Conservation (phyloP, 2,113 vertebrate species). For the Rhea pennata region DNA sequence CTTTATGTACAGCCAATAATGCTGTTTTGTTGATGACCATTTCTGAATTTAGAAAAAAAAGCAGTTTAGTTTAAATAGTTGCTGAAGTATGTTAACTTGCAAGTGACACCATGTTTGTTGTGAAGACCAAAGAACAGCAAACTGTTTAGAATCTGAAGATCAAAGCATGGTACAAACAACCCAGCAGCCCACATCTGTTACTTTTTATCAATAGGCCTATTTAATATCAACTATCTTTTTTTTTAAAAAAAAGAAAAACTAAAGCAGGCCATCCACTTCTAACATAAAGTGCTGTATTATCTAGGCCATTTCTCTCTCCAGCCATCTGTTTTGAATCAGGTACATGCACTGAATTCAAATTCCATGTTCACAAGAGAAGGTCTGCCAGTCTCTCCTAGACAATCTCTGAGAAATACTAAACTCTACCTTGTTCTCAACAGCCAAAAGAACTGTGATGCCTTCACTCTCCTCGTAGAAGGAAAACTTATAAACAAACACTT, state of each 20-base stretch:
- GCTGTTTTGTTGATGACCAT: background rate
- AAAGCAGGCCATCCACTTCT: background rate
- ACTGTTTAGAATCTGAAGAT: background rate
- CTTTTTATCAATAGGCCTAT: background rate
- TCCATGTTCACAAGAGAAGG: background rate
- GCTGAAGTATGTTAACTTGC: background rate
- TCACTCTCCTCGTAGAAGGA: background rate
- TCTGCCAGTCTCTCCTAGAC: background rate
- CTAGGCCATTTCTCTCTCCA: background rate
- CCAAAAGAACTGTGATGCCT: background rate
- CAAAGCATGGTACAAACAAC: background rate
- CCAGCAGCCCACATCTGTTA: background rate
- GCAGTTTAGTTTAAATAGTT: background rate
- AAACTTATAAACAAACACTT: conserved; percentile 2
- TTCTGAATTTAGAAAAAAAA: conserved; percentile 15
- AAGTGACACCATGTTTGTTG: background rate
- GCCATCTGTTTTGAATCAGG: conserved; percentile 17
- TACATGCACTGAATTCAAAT: background rate
- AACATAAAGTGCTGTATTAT: background rate
- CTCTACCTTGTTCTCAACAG: background rate
- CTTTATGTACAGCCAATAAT: conserved; percentile 11
- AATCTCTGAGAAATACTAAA: background rate
- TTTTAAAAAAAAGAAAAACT: background rate
- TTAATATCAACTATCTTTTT: background rate
- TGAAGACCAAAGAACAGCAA: background rate